These are phyloP conservation scores for Dusona sp. DNA, from an alignment of 2,888 invertebrate genomes.

Conservation along the genomic window DNA sequence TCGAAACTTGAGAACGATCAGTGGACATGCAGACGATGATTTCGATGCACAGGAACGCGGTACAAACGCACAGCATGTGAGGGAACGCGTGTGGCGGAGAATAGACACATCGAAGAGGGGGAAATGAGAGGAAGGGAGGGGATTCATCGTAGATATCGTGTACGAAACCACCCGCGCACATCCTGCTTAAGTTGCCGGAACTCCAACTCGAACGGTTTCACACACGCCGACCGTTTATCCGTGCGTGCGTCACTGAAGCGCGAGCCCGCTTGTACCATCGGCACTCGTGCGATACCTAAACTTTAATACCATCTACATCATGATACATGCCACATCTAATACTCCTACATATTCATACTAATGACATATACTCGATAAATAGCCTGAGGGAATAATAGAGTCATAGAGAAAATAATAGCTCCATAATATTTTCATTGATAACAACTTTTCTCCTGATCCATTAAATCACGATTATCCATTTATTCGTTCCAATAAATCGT, in stretches of 20 bases:
- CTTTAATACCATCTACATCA: slow-evolving; percentile 54
- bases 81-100: slow-evolving; percentile 53
- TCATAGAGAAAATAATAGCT: slow-evolving; percentile 63
- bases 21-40: slow-evolving; percentile 3
- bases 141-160: slow-evolving; percentile 56
- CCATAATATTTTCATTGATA: slow-evolving; percentile 58
- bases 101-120: slow-evolving; percentile 32
- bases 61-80: slow-evolving; percentile 20
- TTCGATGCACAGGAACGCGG: slow-evolving; percentile 18
- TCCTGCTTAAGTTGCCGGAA: slow-evolving; percentile 78
- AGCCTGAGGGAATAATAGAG: slow-evolving; percentile 56
- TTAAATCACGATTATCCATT: slow-evolving; percentile 13
- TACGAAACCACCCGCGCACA: slow-evolving; percentile 76
- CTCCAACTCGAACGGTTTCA: slow-evolving; percentile 75
- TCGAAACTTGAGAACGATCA: neutral
- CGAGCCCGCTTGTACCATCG: slow-evolving; percentile 43
- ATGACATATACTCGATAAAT: slow-evolving; percentile 33
- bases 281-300: slow-evolving; percentile 64
- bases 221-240: slow-evolving; percentile 71
- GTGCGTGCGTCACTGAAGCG: slow-evolving; percentile 66
- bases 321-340: slow-evolving; percentile 8
- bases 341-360: neutral
- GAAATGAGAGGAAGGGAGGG: slow-evolving; percentile 27
- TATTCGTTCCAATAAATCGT: slow-evolving; percentile 20
- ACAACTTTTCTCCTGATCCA: slow-evolving; percentile 27